Evolutionary conservation across 2,888 invertebrate genomes (phyloP), one percentile per base, ranked within the genome.

Genomic region (Sturmia bella): DNA sequence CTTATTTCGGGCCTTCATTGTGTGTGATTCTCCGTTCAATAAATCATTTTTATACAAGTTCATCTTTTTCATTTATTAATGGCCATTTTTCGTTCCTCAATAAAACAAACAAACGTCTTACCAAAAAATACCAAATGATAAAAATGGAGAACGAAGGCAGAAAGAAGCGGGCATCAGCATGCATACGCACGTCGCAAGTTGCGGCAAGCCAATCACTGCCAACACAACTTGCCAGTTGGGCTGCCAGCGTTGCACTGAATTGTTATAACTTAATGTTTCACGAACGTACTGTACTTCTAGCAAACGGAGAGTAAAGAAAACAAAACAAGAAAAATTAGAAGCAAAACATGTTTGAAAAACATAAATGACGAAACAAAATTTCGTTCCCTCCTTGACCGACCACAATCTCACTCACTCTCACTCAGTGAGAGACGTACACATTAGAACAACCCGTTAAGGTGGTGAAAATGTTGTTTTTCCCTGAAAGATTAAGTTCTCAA

Each of bases 281-380:
- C 82, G 82, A 75, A 82, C 82, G 74, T 75, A 82, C 82, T 82
- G 82, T 82, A 82, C 82, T 82, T 82, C 79, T 75, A 69, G 12
- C 15, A 17, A 69, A 66, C 39, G 41, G 43, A 54, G 37, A 76
- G 68, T 12, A 41, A 59, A 66, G 19, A 41, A 69, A 69, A 74
- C 41, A 73, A 74, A 68, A 39, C 32, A 66, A n/a, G 5, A 12
- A 73, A 74, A 68, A 50, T 41, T 66, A 57, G 63, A 39, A 72
- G 45, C 13, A 52, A 78, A 82, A 82, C 73, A 64, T 45, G 76
- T 68, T 72, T 75, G 15, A 45, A 81, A 74, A 50, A 73, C n/a
- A 63, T 21, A 50, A 50, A 56, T 48, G 43, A 66, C 32, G 32
- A 66, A 50, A 59, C 54, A 24, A 48, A 56, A 27, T 27, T 27